Conservation (phyloP, 2,113 vertebrate species). For the Polypterus senegalus region DNA sequence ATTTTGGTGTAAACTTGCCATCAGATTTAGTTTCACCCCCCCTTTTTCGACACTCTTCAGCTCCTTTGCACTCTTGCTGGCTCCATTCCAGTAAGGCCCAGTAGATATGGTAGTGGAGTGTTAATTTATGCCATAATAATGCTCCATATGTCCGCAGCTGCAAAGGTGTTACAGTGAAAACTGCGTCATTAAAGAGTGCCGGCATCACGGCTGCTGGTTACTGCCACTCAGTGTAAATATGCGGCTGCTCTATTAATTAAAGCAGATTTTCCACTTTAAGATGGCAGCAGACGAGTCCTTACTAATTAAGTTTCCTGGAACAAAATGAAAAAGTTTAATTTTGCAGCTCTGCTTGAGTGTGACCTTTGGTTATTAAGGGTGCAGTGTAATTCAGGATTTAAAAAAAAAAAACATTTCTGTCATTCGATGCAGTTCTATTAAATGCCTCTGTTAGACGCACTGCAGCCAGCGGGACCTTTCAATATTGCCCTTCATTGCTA, state of each 20-base stretch:
- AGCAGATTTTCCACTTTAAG: conserved; percentile 1
- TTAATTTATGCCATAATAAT: too few relatives aligned
- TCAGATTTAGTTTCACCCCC: too few relatives aligned
- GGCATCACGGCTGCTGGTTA: too few relatives aligned
- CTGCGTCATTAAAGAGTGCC: too few relatives aligned
- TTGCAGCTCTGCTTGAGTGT: conserved; percentile 13
- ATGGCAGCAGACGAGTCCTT: not conserved
- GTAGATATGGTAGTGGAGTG: too few relatives aligned
- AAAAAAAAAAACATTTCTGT: conserved; percentile 1
- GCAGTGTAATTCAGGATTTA: conserved; percentile 24
- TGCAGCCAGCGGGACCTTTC: conserved; percentile 17
- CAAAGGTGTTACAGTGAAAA: too few relatives aligned
- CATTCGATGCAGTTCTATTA: not conserved
- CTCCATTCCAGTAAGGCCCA: too few relatives aligned
- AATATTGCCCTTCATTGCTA: conserved; percentile 7
- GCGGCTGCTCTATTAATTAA: not conserved
- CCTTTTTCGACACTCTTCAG: too few relatives aligned
- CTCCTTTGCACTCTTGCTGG: too few relatives aligned
- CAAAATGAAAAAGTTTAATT: conserved; percentile 25
- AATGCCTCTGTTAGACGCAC: conserved; percentile 18
- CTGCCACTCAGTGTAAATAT: too few relatives aligned
- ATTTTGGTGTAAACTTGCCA: too few relatives aligned
- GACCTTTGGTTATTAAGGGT: conserved; percentile 19
- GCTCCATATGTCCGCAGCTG: too few relatives aligned
- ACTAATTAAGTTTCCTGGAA: conserved; percentile 4